phyloP scores from a whole-genome alignment of 2,113 vertebrate species.

The Lampris incognitus region DNA sequence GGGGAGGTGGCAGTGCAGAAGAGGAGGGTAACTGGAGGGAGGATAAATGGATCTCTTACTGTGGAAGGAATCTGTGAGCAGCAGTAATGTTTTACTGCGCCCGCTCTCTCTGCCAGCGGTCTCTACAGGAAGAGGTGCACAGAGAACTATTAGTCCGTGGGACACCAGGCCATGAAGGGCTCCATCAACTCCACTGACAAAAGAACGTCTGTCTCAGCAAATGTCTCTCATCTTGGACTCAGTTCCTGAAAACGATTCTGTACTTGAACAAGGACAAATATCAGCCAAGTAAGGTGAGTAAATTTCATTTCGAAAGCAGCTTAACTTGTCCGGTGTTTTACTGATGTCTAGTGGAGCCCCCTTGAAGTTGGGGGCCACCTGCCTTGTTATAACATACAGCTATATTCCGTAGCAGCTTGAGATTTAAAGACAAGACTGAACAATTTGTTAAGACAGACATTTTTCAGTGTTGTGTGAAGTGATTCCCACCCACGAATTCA shows the following conservation, averaged over 20 bases:
- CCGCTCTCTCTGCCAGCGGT: constrained; percentile 82
- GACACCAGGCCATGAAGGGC: constrained; percentile 37
- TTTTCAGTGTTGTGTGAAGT: constrained; percentile 36
- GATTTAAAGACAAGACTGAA: background rate
- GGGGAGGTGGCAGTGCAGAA: constrained; percentile 72
- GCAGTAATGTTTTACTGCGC: constrained; percentile 84
- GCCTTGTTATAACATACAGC: too few species aligned
- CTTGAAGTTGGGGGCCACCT: too few species aligned
- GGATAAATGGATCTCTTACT: constrained; percentile 83
- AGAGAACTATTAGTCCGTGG: constrained; percentile 81
- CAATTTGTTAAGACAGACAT: constrained; percentile 27
- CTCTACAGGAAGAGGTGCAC: constrained; percentile 83
- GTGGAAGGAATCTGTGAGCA: constrained; percentile 84
- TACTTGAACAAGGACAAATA: too few species aligned
- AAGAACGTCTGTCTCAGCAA: constrained; percentile 35
- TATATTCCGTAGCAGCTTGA: too few species aligned
- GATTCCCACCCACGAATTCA: constrained; percentile 27
- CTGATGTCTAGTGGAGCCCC: too few species aligned
- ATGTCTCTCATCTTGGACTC: constrained; percentile 4
- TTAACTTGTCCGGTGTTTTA: too few species aligned
- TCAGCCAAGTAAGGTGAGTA: background rate
- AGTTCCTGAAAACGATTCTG: constrained; percentile 1
- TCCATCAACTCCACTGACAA: constrained; percentile 34
- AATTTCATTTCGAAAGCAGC: background rate
- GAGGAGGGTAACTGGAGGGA: constrained; percentile 80